Evolutionary conservation across 1,140 invertebrate genomes (phyloP).

Genomic region (Mycetomoellerius zeteki): DNA sequence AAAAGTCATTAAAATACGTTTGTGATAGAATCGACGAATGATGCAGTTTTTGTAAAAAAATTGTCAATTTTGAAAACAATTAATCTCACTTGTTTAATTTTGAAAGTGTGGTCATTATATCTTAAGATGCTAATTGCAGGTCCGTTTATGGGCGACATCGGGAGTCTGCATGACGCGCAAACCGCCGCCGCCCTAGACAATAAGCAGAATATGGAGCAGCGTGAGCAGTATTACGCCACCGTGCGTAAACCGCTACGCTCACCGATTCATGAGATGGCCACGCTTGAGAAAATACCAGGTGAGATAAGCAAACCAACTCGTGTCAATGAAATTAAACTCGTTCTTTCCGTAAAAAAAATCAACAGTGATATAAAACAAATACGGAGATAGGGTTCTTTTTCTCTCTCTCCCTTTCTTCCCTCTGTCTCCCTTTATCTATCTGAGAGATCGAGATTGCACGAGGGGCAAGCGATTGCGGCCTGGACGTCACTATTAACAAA

Average conservation of each 20-base stretch:
- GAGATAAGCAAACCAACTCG: constrained; percentile 45
- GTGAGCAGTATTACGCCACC: constrained; percentile 88
- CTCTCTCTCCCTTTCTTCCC: not conserved
- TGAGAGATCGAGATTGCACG: constrained; percentile 5
- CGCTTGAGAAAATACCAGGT: constrained; percentile 87
- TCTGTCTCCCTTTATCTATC: not conserved
- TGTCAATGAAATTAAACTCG: not conserved
- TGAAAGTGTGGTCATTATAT: not conserved
- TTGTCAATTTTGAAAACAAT: not conserved
- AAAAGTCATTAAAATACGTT: not conserved
- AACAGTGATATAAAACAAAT: not conserved
- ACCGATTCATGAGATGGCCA: constrained; percentile 86
- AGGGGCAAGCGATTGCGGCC: not conserved
- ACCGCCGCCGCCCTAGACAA: constrained; percentile 87
- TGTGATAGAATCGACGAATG: not conserved
- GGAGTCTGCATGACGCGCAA: constrained; percentile 85
- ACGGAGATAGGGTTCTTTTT: not conserved
- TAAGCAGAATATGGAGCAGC: constrained; percentile 88
- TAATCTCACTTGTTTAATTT: not conserved
- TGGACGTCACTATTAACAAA: constrained; percentile 16
- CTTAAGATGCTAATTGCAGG: constrained; percentile 75
- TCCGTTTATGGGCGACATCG: constrained; percentile 85
- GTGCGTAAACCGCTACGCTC: constrained; percentile 87
- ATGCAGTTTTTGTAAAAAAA: not conserved
- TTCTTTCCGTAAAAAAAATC: not conserved